Conservation (phyloP, 2,113 vertebrate genomes). For the Empidonax alnorum region DNA sequence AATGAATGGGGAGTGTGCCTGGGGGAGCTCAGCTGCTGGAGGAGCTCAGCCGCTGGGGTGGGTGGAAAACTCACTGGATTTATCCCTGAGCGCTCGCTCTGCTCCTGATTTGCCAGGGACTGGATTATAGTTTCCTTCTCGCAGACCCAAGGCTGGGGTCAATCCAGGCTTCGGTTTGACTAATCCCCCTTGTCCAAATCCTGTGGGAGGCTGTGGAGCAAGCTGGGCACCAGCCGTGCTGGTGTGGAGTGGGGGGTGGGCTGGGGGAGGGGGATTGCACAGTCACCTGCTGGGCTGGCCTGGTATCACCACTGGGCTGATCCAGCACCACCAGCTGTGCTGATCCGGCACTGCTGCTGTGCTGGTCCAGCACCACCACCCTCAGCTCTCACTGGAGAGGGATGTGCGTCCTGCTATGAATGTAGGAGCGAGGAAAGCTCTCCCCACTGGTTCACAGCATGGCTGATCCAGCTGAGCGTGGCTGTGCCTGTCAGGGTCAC, state of each 20-base stretch:
- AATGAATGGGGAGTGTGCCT: background rate
- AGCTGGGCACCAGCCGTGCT: background rate
- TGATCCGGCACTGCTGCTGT: background rate
- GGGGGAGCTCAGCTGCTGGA: background rate
- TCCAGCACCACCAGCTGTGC: background rate
- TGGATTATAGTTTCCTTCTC: background rate
- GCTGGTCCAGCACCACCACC: background rate
- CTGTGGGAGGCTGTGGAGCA: background rate
- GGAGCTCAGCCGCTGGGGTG: background rate
- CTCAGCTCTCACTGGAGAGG: fast-evolving
- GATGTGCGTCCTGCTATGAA: background rate
- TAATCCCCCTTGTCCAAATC: background rate
- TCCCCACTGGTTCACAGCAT: background rate
- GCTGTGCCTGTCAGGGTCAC: fast-evolving
- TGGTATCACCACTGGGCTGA: background rate
- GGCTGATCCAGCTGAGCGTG: fast-evolving
- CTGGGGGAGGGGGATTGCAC: background rate
- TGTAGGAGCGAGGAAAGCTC: background rate
- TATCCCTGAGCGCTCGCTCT: background rate
- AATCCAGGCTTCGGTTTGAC: background rate
- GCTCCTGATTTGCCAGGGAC: background rate
- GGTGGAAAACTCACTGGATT: background rate
- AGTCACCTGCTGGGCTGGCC: fast-evolving
- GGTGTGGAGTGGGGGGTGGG: background rate
- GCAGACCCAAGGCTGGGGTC: background rate